Evolutionary conservation across 2,797 vertebrate species (phyloP), one percentile per base, ranked within the genome.

Genomic region (Rhynchonycteris naso): DNA sequence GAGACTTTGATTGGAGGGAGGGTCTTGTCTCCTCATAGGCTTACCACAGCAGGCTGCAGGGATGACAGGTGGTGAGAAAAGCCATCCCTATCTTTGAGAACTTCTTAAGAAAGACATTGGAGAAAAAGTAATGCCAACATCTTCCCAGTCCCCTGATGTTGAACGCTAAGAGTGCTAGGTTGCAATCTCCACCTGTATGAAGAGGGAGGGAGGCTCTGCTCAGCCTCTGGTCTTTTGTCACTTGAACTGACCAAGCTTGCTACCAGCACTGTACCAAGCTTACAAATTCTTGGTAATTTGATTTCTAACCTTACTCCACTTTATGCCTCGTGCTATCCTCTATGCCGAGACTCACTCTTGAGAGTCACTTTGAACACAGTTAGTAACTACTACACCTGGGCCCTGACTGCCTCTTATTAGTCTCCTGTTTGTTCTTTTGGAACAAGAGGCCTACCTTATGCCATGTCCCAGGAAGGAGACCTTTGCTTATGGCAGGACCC

Each of bases 241-340:
- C 21, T 11, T 33, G 35, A 43, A 4, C 14, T 24, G 33, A 24
- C 19, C 15, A 30, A 5, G 11, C 3, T 78, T 47, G 4, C 5
- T 19, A 4, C 7, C 10, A 58, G 33, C 28, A 47, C 35, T 52
- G 12, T 12, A 69, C 66, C 2, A 11, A 59, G 7, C 21, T 83
- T 65, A 18, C 0, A 11, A 26, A 9, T 28, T 28, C 24, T 15
- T 1, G 8, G 2, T 9, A 30, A 24, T 11, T 14, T 14, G 9
- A 24, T 43, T 65, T 5, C 21, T 52, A 10, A 38, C 16, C 6
- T 63, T 15, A 14, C 15, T 35, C 28, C 7, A 28, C 63, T 13
- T 33, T 38, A 10, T 16, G 5, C 14, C n/a, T 58, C 28, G 2
- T 24, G 1, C 9, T 15, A 68, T 4, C 69, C n/a, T 71, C 35